A percentile compares a stretch with the other conserved stretches of the same genome.
Conservation (phyloP, 2,888 invertebrate genomes). For the Drosophila cyrtoloma region DNA sequence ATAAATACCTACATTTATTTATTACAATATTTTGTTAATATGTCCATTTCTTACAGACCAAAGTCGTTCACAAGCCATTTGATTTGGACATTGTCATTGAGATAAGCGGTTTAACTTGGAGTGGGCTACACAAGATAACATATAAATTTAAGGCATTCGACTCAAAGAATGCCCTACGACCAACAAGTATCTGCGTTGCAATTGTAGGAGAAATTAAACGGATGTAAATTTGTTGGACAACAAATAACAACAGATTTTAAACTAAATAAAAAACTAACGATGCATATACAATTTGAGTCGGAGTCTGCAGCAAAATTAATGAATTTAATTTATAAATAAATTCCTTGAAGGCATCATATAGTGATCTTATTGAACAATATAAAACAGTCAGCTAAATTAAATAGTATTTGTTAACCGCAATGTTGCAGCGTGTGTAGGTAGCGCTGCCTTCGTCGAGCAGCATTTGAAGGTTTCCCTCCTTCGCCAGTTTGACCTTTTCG, state of each 20-base stretch:
- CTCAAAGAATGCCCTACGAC: neutral
- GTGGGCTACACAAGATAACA: neutral
- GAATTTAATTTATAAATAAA: neutral
- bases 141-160: neutral
- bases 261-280: neutral
- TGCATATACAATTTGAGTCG: too few species aligned
- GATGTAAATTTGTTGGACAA: neutral
- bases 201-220: neutral
- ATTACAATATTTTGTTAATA: neutral
- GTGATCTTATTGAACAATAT: neutral
- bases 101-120: neutral
- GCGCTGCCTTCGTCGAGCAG: constrained; percentile 94
- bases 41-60: constrained; percentile 15
- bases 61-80: constrained; percentile 3
- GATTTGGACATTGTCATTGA: neutral
- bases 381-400: constrained; percentile 85
- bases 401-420: constrained; percentile 94
- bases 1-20: neutral
- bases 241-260: neutral
- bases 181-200: neutral
- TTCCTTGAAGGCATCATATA: neutral
- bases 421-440: constrained; percentile 95
- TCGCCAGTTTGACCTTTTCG: constrained; percentile 96
- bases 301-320: neutral
- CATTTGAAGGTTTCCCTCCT: constrained; percentile 94